phyloP scores from a whole-genome alignment of 2,888 invertebrate genomes.

The Andrena trimmerana region DNA sequence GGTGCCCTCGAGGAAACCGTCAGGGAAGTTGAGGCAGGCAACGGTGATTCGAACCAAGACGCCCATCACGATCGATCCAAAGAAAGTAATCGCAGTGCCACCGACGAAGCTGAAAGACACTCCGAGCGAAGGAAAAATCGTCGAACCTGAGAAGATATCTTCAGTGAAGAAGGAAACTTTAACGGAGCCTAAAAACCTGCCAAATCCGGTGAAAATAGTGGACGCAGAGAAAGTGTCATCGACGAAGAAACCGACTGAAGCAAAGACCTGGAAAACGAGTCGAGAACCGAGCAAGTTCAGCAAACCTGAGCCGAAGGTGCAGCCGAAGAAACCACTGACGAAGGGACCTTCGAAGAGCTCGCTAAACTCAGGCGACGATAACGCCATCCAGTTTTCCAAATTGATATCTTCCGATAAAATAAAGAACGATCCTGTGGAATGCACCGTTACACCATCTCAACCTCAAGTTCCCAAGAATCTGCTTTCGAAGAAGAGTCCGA shows the following conservation, averaged over 20 bases:
- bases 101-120: not conserved
- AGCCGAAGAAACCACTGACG: not conserved
- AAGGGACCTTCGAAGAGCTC: too few relatives aligned
- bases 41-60: not conserved
- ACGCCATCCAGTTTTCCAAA: not conserved
- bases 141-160: not conserved
- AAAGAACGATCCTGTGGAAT: not conserved
- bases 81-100: not conserved
- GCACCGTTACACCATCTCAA: not conserved
- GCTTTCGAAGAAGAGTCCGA: not conserved
- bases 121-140: not conserved
- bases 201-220: not conserved
- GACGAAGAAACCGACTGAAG: not conserved
- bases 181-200: not conserved
- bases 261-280: not conserved
- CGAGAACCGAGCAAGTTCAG: not conserved
- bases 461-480: not conserved
- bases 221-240: not conserved
- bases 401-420: not conserved
- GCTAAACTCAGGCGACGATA: not conserved
- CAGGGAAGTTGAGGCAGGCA: not conserved
- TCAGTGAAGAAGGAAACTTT: not conserved
- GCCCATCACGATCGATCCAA: not conserved
- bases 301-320: not conserved
- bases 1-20: constrained; percentile 65